phyloP scores from a whole-genome alignment of 2,888 invertebrate species.

The Strigamia maritima region DNA sequence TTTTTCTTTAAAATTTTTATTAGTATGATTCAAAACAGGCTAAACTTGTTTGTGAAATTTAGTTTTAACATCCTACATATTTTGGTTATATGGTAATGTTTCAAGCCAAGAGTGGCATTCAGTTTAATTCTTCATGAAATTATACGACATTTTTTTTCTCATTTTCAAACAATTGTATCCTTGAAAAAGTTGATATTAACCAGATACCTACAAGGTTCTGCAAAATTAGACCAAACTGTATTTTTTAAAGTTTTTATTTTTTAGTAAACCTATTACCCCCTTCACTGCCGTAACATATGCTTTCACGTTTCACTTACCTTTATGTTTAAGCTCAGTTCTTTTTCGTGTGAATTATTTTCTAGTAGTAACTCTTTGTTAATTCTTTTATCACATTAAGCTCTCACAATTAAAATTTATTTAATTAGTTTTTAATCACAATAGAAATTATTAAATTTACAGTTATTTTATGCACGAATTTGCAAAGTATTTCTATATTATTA shows the following conservation, averaged over 20 bases:
- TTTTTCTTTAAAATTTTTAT: conserved; percentile 12
- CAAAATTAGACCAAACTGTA: background rate
- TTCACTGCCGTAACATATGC: conserved; percentile 28
- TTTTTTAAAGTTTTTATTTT: background rate
- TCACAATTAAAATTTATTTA: background rate
- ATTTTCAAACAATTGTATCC: background rate
- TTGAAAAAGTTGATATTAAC: conserved; percentile 1
- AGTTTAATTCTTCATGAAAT: background rate
- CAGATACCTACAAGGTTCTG: background rate
- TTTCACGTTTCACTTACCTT: conserved; percentile 15
- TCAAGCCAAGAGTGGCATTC: conserved; percentile 21
- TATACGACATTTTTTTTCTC: background rate
- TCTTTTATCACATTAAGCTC: background rate
- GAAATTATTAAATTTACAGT: background rate
- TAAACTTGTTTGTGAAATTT: conserved; percentile 8
- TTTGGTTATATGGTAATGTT: conserved; percentile 28
- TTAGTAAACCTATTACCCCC: background rate
- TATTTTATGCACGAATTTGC: background rate
- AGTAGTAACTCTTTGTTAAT: background rate
- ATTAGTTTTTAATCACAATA: background rate
- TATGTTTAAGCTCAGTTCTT: background rate
- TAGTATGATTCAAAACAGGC: conserved; percentile 24
- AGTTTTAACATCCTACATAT: background rate
- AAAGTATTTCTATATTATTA: background rate
- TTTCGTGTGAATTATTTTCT: background rate